phyloP scores from a whole-genome alignment of 2,888 invertebrate species.

The Fragum sueziense region DNA sequence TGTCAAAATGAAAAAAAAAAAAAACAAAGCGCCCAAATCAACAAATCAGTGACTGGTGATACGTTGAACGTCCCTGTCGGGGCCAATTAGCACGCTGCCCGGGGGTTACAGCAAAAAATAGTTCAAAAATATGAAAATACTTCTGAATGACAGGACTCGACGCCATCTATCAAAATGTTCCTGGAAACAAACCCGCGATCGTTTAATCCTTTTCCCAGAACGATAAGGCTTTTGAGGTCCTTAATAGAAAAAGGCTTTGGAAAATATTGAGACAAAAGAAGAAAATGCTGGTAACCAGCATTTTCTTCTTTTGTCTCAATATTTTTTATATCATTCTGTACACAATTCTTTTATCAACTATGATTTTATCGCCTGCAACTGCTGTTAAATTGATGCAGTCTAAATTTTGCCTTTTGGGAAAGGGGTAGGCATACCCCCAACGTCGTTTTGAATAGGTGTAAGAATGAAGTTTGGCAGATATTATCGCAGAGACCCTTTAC shows the following conservation, averaged over 20 bases:
- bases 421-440: slow-evolving; percentile 55
- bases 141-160: slow-evolving; percentile 34
- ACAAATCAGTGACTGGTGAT: background rate
- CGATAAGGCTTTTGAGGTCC: too few relatives aligned
- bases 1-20: background rate
- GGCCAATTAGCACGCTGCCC: slow-evolving; percentile 33
- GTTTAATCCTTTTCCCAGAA: too few relatives aligned
- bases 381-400: background rate
- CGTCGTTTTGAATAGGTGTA: slow-evolving; percentile 33
- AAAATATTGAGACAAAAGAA: too few relatives aligned
- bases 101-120: slow-evolving; percentile 18
- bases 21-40: background rate
- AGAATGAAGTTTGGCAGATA: slow-evolving; percentile 47
- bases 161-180: slow-evolving; percentile 35
- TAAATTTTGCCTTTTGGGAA: background rate
- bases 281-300: too few relatives aligned
- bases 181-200: slow-evolving; percentile 8
- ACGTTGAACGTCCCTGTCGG: slow-evolving; percentile 16
- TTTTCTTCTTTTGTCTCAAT: too few relatives aligned
- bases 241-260: too few relatives aligned
- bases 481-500: slow-evolving; percentile 30
- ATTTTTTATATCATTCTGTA: too few relatives aligned
- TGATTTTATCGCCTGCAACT: background rate
- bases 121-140: slow-evolving; percentile 28
- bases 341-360: too few relatives aligned